These are phyloP conservation scores for Heloderma charlesbogerti DNA, from an alignment of 2,113 vertebrate species.

Conservation along the genomic window DNA sequence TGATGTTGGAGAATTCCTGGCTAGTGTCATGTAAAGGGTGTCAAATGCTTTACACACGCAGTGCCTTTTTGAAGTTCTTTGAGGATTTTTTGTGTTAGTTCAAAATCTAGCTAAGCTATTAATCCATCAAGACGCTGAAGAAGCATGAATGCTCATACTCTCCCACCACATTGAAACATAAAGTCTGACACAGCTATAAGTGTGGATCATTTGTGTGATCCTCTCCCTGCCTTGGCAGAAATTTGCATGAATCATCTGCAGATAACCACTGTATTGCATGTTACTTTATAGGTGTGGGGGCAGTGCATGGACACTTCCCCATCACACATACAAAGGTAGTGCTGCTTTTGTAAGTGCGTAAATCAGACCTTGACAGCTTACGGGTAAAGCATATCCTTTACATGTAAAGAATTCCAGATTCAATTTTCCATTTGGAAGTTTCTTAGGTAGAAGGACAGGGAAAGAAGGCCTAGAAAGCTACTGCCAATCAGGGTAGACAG, in stretches of 20 bases:
- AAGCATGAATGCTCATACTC: neutral
- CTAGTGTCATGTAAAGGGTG: neutral
- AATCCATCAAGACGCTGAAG: neutral
- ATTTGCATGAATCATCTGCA: neutral
- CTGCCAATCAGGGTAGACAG: neutral
- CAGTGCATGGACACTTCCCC: neutral
- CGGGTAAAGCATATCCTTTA: neutral
- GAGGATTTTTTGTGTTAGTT: neutral
- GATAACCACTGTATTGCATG: neutral
- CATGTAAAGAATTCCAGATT: neutral
- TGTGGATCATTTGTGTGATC: too few relatives aligned
- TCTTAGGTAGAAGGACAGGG: too few relatives aligned
- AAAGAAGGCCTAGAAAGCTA: neutral
- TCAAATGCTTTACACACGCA: neutral
- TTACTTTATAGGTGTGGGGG: neutral
- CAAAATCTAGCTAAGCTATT: neutral
- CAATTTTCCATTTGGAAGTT: neutral
- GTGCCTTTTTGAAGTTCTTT: neutral
- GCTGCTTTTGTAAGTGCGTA: neutral
- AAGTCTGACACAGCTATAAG: neutral
- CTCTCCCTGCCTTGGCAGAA: neutral
- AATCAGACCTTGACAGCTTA: neutral
- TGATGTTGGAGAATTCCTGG: neutral
- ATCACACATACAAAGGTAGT: neutral
- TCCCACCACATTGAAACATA: neutral